Conservation (phyloP, 1,140 invertebrate genomes). For the Panagrolaimus sp. region DNA sequence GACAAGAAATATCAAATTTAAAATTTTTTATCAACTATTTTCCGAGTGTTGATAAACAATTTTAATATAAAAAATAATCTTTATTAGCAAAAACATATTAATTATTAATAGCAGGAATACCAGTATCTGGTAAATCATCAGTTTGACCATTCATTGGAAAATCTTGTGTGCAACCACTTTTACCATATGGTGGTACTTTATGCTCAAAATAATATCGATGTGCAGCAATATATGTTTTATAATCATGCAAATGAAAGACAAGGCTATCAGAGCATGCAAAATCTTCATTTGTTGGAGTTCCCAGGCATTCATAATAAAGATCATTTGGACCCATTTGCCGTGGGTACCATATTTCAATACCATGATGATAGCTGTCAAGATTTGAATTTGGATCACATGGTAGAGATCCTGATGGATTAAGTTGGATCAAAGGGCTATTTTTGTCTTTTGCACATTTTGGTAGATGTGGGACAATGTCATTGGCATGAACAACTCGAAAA, state of each 20-base stretch:
- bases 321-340: not conserved
- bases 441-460: constrained; percentile 10
- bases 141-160: no score
- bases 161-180: not conserved
- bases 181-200: not conserved
- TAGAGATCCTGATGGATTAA: not conserved
- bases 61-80: no score
- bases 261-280: constrained; percentile 1
- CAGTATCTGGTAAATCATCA: no score
- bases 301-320: not conserved
- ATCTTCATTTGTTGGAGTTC: not conserved
- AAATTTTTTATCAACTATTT: no score
- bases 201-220: constrained; percentile 12
- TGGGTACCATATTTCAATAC: constrained; percentile 12
- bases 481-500: constrained; percentile 12
- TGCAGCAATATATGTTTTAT: not conserved
- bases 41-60: no score
- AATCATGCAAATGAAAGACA: not conserved
- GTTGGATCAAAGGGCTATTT: not conserved
- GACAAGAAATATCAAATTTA: no score
- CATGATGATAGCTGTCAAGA: constrained; percentile 9
- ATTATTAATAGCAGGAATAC: no score
- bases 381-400: not conserved
- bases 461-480: constrained; percentile 15
- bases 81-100: no score